phyloP scores from a whole-genome alignment of 1,140 invertebrate genomes.

The Pentalonia nigronervosa region DNA sequence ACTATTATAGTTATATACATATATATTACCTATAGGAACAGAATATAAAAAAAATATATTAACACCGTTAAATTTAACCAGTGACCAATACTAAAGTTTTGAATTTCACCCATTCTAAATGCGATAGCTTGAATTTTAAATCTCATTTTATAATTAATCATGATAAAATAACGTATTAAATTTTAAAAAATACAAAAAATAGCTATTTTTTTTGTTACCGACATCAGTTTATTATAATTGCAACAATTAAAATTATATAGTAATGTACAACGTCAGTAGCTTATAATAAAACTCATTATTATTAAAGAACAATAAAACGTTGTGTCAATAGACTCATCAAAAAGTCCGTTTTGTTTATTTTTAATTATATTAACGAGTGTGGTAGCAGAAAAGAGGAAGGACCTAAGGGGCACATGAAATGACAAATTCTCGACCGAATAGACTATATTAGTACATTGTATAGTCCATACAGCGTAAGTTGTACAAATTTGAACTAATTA shows the following conservation, averaged over 20 bases:
- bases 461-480: not conserved
- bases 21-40: no score
- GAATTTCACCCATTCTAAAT: no score
- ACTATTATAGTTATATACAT: no score
- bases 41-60: no score
- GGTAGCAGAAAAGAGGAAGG: not conserved
- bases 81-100: no score
- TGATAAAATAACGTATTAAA: not conserved
- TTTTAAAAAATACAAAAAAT: not conserved
- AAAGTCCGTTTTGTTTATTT: slow-evolving; percentile 36
- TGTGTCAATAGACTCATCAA: slow-evolving; percentile 41
- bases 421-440: not conserved
- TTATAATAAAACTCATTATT: slow-evolving; percentile 36
- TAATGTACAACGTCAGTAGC: slow-evolving; percentile 34
- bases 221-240: slow-evolving; percentile 30
- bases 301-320: slow-evolving; percentile 49
- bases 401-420: not conserved
- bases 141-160: not conserved
- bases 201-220: not conserved
- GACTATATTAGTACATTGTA: not conserved
- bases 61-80: no score
- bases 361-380: slow-evolving; percentile 30
- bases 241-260: slow-evolving; percentile 48
- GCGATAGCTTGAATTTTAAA: not conserved
- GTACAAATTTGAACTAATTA: not conserved